phyloP scores from a whole-genome alignment of 2,888 invertebrate genomes.

The Malacosoma neustria region DNA sequence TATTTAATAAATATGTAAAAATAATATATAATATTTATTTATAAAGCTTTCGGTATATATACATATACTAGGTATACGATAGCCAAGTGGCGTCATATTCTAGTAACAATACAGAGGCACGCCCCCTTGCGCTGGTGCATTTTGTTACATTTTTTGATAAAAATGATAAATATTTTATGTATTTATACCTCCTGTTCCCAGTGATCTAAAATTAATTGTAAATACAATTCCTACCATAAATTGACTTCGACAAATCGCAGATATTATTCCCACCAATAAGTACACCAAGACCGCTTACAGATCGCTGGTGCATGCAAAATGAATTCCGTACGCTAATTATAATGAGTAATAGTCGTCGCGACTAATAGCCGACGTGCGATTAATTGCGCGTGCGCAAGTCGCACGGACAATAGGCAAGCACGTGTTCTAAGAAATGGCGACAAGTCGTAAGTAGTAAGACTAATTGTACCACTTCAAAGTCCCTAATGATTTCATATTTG shows the following conservation, averaged over 20 bases:
- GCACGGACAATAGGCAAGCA: conserved; percentile 6
- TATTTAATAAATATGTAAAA: no score
- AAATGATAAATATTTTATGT: no score
- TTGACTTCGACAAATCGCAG: not conserved
- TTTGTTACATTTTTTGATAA: no score
- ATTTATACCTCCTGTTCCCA: no score
- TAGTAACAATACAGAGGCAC: no score
- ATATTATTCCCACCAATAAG: not conserved
- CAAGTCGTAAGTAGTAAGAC: conserved; percentile 2
- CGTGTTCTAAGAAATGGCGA: conserved; percentile 4
- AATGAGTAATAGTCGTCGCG: conserved; percentile 12
- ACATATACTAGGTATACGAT: no score
- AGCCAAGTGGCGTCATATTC: no score
- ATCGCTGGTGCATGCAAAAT: conserved; percentile 7
- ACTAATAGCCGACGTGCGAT: conserved; percentile 2
- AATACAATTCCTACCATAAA: not conserved
- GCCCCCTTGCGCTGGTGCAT: no score
- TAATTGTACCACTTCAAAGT: conserved; percentile 6
- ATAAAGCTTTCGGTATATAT: no score
- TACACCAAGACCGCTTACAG: not conserved
- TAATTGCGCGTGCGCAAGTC: not conserved
- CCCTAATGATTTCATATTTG: conserved; percentile 2
- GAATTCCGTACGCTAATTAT: conserved; percentile 15
- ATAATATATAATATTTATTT: no score
- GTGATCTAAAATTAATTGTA: no score